Base-by-base conservation (phyloP, 92 coral and sea anemone species). In the Blastomussa wellsi region DNA sequence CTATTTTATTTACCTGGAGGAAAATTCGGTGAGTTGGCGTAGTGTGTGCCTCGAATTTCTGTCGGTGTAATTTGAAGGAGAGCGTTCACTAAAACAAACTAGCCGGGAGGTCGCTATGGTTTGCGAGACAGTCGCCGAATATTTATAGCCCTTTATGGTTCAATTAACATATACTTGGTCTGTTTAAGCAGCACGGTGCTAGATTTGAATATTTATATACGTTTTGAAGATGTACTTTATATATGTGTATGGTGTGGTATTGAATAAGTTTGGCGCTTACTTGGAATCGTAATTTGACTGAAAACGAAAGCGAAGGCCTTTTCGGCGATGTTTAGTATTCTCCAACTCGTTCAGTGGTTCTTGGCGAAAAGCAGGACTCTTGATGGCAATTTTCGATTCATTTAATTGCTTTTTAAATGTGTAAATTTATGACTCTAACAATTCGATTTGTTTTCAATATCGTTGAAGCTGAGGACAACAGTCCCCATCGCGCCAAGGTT, bases 1-100 rank as follows among this genome's bases (percentile, higher is more conserved):
- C 72, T 93, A 93, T 68, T 91, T 83, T 42, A 92, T 93, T 52
- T 93, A 78, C 87, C 57, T 88, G 53, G 97, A 91, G 44, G 97
- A 86, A 12, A 81, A 65, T 16, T 41, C 78, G 91, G 95, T 93
- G 85, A 91, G 97, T 82, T 29, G 42, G 24, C 31, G 22, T 28
- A 57, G 19, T 38, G 3, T 74, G 37, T 31, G 41, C 59, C 41
- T 24, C 41, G 15, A 74, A 6, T 52, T 35, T 37, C 41, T 19
- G n/a, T 70, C 75, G 26, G 44, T 70, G 57, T 52, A 20, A 53
- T 77, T 35, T 19, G 35, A 2, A 16, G 38, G 62, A 44, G 79
- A 17, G 42, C 48, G 68, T 17, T 77, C 44, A 48, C 44, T 33
- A 19, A 52, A 77, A 5, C 81, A 52, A 57, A 36, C 47, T n/a